Evolutionary conservation across 1,140 invertebrate genomes (phyloP).

Genomic region (Zophobas atratus): DNA sequence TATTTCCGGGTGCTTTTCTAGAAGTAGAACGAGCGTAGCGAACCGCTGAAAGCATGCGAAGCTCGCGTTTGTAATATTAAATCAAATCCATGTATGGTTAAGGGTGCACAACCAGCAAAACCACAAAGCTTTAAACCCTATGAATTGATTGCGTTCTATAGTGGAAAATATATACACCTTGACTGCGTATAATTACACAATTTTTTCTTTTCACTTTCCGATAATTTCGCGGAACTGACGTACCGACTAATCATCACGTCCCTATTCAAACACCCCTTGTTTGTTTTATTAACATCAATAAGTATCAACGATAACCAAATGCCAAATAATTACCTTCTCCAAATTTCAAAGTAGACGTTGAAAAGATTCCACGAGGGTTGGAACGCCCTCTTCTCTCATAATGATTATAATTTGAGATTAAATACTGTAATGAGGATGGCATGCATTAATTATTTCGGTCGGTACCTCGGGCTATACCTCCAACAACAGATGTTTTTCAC

Average conservation of each 20-base stretch:
- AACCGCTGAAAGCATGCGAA: no score
- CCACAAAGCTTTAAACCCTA: no score
- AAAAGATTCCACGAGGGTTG: constrained; percentile 29
- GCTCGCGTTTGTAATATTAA: no score
- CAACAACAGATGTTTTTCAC: constrained; percentile 21
- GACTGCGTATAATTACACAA: no score
- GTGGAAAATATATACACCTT: no score
- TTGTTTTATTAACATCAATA: constrained; percentile 8
- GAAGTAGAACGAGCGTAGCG: no score
- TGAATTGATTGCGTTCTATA: no score
- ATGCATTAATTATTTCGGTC: constrained; percentile 45
- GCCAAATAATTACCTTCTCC: constrained; percentile 17
- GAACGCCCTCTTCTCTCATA: constrained; percentile 12
- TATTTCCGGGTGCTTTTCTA: no score
- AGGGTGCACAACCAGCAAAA: no score
- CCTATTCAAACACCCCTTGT: constrained; percentile 9
- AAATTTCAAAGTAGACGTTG: constrained; percentile 28
- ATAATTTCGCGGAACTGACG: no score
- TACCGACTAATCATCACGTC: not conserved
- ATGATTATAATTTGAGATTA: constrained; percentile 46
- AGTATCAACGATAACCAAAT: constrained; percentile 25
- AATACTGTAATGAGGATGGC: constrained; percentile 47
- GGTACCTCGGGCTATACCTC: constrained; percentile 31
- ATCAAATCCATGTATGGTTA: no score
- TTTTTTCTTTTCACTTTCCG: no score